Evolutionary conservation across 2,888 invertebrate genomes (phyloP), one percentile per base, ranked within the genome.

Genomic region (Crematogaster levior): DNA sequence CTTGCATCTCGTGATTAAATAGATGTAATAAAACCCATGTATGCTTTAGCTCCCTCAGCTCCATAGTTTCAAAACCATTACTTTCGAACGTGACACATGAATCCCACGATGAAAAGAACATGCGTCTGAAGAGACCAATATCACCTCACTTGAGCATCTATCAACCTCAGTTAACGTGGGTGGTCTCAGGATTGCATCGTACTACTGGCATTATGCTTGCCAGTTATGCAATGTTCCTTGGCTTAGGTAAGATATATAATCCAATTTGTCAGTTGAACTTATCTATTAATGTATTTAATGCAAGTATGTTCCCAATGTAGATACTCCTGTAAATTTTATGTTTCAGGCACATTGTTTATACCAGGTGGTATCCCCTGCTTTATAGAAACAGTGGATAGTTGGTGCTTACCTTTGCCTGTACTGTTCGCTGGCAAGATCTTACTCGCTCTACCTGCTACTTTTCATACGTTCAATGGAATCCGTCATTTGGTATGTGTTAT

Each of bases 61-160:
- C 84, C 37, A 70, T 86, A 24, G 58, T 68, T 34, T 68, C 90
- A 9, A 86, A 85, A 21, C 77, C 87, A 21, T 70, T 81, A 46
- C 30, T 15, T 24, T 60, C 75, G 81, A 53, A 24, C 21, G 3
- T 94, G 1, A 89, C 94, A 15, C 86, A 91, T 0, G 96, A 96
- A 92, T 94, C 95, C 37, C 95, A 96, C 91, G 97, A 97, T 90
- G 96, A 96, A 81, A 97, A 96, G 91, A 98, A 98, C 94, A 95
- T 95, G 87, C 96, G 97, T 72, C 95, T 98, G 0, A 96, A 96
- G 6, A 96, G 98, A 84, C 98, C 98, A 0, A 93, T 98, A 94
- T 98, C 98, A 0, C 98, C 98, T 1, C 98, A 98, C 95, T 95
- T 98, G 74, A 96, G 97, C 21, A 98, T 98, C 91, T 98, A 98